Conservation (phyloP, 2,797 vertebrate species). For the Chaetodon trifasciatus region DNA sequence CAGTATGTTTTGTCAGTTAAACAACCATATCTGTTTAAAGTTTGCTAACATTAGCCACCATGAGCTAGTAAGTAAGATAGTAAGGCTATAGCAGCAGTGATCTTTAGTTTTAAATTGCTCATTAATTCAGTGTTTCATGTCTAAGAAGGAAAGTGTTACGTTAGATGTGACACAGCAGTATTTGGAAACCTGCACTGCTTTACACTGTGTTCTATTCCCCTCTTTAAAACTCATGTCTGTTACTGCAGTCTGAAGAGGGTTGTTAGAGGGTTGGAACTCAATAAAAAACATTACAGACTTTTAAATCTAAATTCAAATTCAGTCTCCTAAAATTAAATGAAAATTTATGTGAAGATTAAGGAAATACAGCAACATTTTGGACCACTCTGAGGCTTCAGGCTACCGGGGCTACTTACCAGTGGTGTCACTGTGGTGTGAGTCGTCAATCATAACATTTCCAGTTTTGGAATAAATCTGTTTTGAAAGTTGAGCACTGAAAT, state of each 20-base stretch:
- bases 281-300: neutral
- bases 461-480: constrained; percentile 1
- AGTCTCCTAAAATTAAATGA: neutral
- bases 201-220: too few species aligned
- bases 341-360: neutral
- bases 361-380: neutral
- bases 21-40: neutral
- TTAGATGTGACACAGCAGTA: too few species aligned
- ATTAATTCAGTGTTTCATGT: neutral
- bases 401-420: neutral
- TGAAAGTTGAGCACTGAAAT: neutral
- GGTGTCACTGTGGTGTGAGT: neutral
- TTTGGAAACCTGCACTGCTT: too few species aligned
- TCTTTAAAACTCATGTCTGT: too few species aligned
- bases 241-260: too few species aligned
- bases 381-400: neutral
- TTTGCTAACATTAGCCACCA: neutral
- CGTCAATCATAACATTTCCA: neutral
- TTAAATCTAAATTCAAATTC: neutral
- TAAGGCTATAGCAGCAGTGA: neutral
- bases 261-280: neutral
- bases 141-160: neutral
- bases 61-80: neutral
- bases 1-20: neutral
- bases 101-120: neutral